Percentiles rank a stretch among this genome's conserved stretches.
These are phyloP conservation scores for Monodelphis domestica DNA, from an alignment of 2,797 vertebrate genomes.

Conservation along the genomic window DNA sequence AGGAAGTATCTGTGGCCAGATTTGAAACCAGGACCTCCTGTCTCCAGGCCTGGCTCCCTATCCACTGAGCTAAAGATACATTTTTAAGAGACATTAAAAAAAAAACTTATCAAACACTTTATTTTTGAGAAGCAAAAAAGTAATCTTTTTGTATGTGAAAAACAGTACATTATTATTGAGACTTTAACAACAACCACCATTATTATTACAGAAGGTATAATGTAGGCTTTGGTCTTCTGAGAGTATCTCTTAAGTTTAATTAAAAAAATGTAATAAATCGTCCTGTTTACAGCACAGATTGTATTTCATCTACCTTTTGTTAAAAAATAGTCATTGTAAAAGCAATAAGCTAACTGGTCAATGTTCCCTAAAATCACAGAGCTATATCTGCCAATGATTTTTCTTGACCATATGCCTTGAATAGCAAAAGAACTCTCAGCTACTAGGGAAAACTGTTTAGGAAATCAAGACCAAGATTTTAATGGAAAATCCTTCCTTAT, in stretches of 20 bases:
- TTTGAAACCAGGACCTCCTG: no score
- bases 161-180: not conserved
- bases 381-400: not conserved
- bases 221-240: constrained; percentile 12
- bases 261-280: constrained; percentile 1
- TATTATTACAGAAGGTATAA: constrained; percentile 21
- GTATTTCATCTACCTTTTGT: constrained; percentile 21
- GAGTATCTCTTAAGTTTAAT: constrained; percentile 26
- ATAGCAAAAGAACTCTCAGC: not conserved
- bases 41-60: no score
- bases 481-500: constrained; percentile 41
- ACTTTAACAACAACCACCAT: constrained; percentile 10
- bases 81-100: not conserved
- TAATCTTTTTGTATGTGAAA: not conserved
- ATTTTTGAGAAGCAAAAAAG: not conserved
- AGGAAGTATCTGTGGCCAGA: no score
- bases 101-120: not conserved
- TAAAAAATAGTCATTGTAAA: constrained; percentile 21
- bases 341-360: not conserved
- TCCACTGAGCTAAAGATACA: no score
- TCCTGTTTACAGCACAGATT: not conserved
- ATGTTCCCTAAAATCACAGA: not conserved
- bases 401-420: not conserved
- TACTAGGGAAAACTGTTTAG: constrained; percentile 14
- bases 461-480: constrained; percentile 48